Evolutionary conservation across 2,113 vertebrate species (phyloP), one percentile per base, ranked within the genome.

Genomic region (Ivindomyrus marchei): DNA sequence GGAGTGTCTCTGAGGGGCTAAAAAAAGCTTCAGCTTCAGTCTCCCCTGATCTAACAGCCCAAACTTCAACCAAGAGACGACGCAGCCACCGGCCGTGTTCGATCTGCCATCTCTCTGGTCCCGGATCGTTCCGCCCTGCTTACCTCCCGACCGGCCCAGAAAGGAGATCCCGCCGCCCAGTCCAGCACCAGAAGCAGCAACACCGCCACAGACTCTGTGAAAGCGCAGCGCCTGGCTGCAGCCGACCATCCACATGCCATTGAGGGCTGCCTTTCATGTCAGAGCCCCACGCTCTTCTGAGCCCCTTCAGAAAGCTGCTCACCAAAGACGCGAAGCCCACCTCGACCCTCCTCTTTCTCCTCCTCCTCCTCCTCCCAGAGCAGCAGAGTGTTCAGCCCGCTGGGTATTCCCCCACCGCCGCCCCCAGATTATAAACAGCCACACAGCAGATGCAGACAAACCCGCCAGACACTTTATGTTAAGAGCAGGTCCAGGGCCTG

Each of bases 111-210:
- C 80, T 21, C 42, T 24, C 80, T 5, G 39, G 39, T 80, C 6
- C 31, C 39, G 3, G 39, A 10, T 11, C 19, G 1, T 3, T 85
- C 39, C 11, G 17, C 4, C 58, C n/a, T 17, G 88, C 88, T 92
- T 88, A 93, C 92, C 92, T 87, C 85, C 19, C 88, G 88, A 27
- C 24, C 89, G 21, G 31, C 92, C 91, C 91, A 88, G 74, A 89
- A 24, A 15, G 89, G 87, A 77, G 87, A 47, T 31, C 77, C 46
- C 2, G 17, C 90, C n/a, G 85, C 24, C 70, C 36, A 19, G 7
- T 88, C 49, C 83, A 92, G 10, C 47, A 85, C 21, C 27, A 88
- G 62, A 31, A 31, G 15, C 89, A 91, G 42, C 83, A 92, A 24
- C 53, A 93, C 77, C 87, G 49, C 53, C 86, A 88, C 13, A 15